These are phyloP conservation scores for Trachelus stipa DNA, from an alignment of 2,888 invertebrate species.

Conservation along the genomic window DNA sequence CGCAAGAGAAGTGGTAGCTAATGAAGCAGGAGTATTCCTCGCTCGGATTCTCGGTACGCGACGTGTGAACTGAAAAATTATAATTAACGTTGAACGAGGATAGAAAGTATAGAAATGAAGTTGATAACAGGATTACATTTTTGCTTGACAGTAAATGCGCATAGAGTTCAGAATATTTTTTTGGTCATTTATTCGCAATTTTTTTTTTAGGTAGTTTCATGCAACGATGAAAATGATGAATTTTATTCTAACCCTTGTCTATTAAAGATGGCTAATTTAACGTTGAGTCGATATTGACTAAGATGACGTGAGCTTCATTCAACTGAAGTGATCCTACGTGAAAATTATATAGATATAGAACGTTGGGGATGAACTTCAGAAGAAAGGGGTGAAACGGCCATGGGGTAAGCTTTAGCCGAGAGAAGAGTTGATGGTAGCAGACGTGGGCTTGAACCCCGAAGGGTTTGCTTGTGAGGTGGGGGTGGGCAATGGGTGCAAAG, in stretches of 20 bases:
- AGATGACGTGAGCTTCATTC: conserved; percentile 29
- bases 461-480: conserved; percentile 4
- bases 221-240: no score
- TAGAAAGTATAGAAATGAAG: not conserved
- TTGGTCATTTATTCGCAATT: not conserved
- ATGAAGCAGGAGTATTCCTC: conserved; percentile 6
- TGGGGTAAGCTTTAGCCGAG: not conserved
- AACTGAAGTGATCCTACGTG: conserved; percentile 27
- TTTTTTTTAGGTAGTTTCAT: not conserved
- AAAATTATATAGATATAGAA: conserved; percentile 17
- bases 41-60: not conserved
- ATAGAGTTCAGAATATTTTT: no score
- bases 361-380: not conserved
- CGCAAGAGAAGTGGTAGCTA: conserved; percentile 13
- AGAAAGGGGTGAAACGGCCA: not conserved
- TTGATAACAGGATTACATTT: no score
- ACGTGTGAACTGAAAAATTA: conserved; percentile 14
- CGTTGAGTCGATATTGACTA: conserved; percentile 31
- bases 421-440: conserved; percentile 1
- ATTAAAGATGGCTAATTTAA: conserved; percentile 25
- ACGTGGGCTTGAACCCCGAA: not conserved
- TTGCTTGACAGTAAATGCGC: no score
- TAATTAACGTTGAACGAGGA: conserved; percentile 16
- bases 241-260: no score
- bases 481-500: conserved; percentile 13